These are phyloP conservation scores for Agapetus fuscipes DNA, from an alignment of 2,888 invertebrate species.

Conservation along the genomic window DNA sequence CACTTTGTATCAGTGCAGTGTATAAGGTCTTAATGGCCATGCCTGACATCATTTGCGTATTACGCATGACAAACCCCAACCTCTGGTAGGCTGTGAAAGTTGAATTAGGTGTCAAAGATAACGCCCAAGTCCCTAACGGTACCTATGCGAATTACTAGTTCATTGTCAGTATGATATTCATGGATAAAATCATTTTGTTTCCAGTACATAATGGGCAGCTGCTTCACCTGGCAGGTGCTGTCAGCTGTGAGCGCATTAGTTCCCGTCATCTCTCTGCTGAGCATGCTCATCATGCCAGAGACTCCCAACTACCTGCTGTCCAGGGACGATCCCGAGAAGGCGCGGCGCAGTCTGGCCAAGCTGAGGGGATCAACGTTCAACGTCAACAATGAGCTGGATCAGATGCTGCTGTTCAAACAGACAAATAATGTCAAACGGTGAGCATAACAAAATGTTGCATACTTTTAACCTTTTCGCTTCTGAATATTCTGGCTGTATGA, in stretches of 20 bases:
- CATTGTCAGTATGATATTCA: no score
- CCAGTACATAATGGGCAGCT: slow-evolving; percentile 52
- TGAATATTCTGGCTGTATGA: not conserved
- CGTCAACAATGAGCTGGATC: slow-evolving; percentile 51
- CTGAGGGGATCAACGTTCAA: slow-evolving; percentile 54
- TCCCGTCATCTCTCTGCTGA: slow-evolving; percentile 48
- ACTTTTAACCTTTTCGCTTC: no score
- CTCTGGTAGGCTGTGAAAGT: no score
- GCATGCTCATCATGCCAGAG: slow-evolving; percentile 58
- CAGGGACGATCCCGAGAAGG: slow-evolving; percentile 48
- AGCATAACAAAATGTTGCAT: not conserved
- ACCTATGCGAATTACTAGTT: no score
- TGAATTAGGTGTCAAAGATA: no score
- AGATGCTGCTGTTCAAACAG: slow-evolving; percentile 49
- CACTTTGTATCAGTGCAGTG: no score
- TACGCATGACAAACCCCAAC: no score
- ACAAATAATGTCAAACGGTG: slow-evolving; percentile 53
- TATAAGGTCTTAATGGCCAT: no score
- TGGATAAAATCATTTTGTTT: no score
- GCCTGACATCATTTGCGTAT: no score
- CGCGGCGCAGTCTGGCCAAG: slow-evolving; percentile 46
- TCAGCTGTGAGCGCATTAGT: slow-evolving; percentile 53
- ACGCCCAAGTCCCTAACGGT: no score
- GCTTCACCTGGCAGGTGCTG: slow-evolving; percentile 51
- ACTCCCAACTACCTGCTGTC: slow-evolving; percentile 62